Percentiles rank a stretch among this genome's conserved stretches.
Conservation (phyloP, 1,140 invertebrate species). For the Zaprionus vittiger region DNA sequence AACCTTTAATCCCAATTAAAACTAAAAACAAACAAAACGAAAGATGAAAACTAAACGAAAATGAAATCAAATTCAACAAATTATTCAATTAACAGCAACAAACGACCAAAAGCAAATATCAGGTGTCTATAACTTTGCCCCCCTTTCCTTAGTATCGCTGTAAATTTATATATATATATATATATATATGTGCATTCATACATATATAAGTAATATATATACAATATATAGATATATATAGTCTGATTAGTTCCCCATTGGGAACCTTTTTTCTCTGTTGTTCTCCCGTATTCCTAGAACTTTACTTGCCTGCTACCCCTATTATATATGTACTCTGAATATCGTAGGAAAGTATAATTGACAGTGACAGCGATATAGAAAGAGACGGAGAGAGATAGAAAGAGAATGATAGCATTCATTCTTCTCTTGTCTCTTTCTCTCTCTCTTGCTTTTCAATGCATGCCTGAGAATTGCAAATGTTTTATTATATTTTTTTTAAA, state of each 20-base stretch:
- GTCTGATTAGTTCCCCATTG: background rate
- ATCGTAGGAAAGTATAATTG: background rate
- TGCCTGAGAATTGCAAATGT: background rate
- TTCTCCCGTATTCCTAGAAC: background rate
- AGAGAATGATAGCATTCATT: background rate
- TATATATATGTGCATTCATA: background rate
- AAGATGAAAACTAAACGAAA: background rate
- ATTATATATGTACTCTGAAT: background rate
- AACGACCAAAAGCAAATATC: conserved; percentile 40
- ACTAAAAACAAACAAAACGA: conserved; percentile 16
- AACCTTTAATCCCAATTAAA: conserved; percentile 37
- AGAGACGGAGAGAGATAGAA: background rate
- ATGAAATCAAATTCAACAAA: background rate
- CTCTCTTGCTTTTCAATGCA: background rate
- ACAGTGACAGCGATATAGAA: background rate
- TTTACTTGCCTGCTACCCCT: background rate
- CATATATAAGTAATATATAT: background rate
- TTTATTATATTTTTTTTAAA: no score
- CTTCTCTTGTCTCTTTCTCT: no score
- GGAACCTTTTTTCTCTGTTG: background rate
- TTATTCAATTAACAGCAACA: conserved; percentile 23
- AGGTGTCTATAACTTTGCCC: conserved; percentile 53
- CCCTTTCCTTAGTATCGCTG: conserved; percentile 15
- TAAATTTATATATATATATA: background rate
- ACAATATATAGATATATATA: background rate